Percentiles rank a stretch among this genome's conserved stretches.
phyloP scores from a whole-genome alignment of 2,888 invertebrate genomes.

The Tubulanus polymorphus region DNA sequence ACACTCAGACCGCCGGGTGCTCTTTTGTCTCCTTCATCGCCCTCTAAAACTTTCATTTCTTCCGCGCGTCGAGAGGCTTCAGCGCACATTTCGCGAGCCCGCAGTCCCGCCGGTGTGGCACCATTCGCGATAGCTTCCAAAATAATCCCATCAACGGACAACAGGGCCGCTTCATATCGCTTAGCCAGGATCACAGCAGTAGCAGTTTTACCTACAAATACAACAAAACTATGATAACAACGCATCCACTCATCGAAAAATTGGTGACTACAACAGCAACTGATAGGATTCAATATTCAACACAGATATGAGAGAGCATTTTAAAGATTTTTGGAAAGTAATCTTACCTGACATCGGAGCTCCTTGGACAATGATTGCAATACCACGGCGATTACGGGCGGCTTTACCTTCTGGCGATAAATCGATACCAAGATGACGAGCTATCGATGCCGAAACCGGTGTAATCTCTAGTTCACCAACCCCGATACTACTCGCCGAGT shows the following conservation, averaged over 20 bases:
- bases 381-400: constrained; percentile 49
- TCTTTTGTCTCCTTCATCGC: constrained; percentile 38
- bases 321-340: no score
- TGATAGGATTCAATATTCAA: no score
- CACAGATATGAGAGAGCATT: no score
- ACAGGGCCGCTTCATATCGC: constrained; percentile 47
- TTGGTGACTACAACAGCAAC: no score
- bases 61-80: constrained; percentile 46
- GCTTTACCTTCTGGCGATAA: constrained; percentile 52
- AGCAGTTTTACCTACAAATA: constrained; percentile 42
- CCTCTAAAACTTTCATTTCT: constrained; percentile 29
- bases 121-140: constrained; percentile 51
- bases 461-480: constrained; percentile 52
- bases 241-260: no score
- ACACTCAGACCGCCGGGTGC: constrained; percentile 44
- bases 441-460: constrained; percentile 52
- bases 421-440: constrained; percentile 52
- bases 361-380: constrained; percentile 53
- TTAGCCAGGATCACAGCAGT: constrained; percentile 46
- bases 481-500: constrained; percentile 31
- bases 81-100: constrained; percentile 47
- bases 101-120: constrained; percentile 42
- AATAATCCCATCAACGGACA: constrained; percentile 50
- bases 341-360: constrained; percentile 52
- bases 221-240: constrained; percentile 3